Evolutionary conservation across 2,888 invertebrate species (phyloP).

Genomic region (Suillia variegata): DNA sequence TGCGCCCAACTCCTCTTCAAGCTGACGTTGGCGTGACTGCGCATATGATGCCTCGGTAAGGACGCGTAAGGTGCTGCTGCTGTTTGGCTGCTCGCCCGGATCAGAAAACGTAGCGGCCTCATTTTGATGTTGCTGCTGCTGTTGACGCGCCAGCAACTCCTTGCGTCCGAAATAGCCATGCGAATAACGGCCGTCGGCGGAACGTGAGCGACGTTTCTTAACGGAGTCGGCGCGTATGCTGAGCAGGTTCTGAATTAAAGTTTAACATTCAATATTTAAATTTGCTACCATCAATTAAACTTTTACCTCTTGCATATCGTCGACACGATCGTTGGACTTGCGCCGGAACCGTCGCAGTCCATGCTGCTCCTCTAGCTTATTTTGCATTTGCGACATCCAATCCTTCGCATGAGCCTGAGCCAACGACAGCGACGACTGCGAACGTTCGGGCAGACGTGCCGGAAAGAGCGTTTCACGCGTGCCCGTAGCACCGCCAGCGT

Average conservation of each 20-base stretch:
- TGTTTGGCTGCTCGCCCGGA: constrained; percentile 18
- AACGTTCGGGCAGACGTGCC: constrained; percentile 50
- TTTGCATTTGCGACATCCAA: constrained; percentile 47
- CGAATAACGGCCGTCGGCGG: constrained; percentile 54
- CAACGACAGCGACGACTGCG: constrained; percentile 56
- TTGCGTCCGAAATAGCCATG: constrained; percentile 42
- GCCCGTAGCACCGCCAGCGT: constrained; percentile 42
- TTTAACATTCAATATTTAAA: not conserved
- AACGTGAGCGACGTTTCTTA: constrained; percentile 51
- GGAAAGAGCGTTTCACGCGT: constrained; percentile 45
- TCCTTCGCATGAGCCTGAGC: constrained; percentile 45
- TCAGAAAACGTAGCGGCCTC: too few relatives aligned
- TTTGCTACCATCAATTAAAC: not conserved
- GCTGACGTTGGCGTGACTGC: constrained; percentile 42
- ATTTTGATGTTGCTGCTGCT: constrained; percentile 20
- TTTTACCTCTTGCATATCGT: constrained; percentile 51
- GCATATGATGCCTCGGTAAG: constrained; percentile 45
- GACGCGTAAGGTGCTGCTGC: constrained; percentile 39
- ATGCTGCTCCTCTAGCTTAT: constrained; percentile 54
- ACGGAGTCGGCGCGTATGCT: constrained; percentile 42
- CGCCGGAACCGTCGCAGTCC: constrained; percentile 42
- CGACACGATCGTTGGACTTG: constrained; percentile 30
- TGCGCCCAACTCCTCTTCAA: constrained; percentile 40
- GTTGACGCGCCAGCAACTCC: constrained; percentile 22
- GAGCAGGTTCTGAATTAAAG: constrained; percentile 43